Percentiles rank a stretch among this genome's conserved stretches.
These are phyloP conservation scores for Melieria picta DNA, from an alignment of 2,888 invertebrate genomes.

Conservation along the genomic window DNA sequence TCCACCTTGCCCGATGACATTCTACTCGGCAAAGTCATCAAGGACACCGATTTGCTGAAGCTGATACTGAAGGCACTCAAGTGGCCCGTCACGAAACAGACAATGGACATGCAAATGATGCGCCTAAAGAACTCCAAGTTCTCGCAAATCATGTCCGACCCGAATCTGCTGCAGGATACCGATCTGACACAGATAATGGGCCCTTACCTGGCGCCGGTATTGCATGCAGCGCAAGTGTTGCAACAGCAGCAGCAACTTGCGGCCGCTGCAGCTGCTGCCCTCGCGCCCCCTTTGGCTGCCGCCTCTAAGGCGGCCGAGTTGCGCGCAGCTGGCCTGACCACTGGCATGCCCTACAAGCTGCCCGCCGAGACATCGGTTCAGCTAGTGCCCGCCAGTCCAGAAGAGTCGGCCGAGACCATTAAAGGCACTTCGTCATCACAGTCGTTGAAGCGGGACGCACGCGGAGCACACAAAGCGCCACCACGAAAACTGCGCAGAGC, in stretches of 20 bases:
- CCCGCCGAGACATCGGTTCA: constrained; percentile 65
- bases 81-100: constrained; percentile 59
- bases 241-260: constrained; percentile 47
- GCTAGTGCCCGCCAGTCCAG: constrained; percentile 59
- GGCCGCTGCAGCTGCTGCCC: constrained; percentile 22
- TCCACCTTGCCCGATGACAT: constrained; percentile 55
- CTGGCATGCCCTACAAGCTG: constrained; percentile 60
- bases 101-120: constrained; percentile 58
- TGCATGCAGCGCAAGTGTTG: constrained; percentile 52
- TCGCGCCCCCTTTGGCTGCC: not conserved
- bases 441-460: constrained; percentile 35
- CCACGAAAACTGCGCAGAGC: constrained; percentile 40
- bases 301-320: not conserved
- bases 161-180: constrained; percentile 61
- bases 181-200: constrained; percentile 64
- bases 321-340: constrained; percentile 42
- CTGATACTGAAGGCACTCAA: constrained; percentile 65
- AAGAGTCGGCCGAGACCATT: constrained; percentile 43
- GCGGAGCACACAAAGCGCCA: constrained; percentile 14
- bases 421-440: constrained; percentile 7
- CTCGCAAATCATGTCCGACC: constrained; percentile 61
- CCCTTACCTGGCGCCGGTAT: constrained; percentile 57
- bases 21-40: constrained; percentile 62
- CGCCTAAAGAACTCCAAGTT: constrained; percentile 61
- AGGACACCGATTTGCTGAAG: constrained; percentile 62